A percentile compares a stretch with the other conserved stretches of the same genome.
Evolutionary conservation across 2,888 invertebrate species (phyloP).

Genomic region (Aleiodes testaceus): DNA sequence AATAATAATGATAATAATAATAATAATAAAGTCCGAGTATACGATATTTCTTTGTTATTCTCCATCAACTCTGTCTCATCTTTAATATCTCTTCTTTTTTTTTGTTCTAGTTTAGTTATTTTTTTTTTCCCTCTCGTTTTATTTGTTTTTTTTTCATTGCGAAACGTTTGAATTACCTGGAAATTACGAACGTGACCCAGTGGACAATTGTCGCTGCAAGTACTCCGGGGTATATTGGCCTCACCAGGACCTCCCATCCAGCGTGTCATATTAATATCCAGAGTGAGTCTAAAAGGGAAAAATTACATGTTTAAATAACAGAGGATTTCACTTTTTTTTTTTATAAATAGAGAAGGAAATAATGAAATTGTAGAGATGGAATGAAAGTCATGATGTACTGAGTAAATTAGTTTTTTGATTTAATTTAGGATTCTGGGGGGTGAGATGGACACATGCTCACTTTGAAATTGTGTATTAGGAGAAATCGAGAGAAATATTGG

Average conservation of each 20-base stretch:
- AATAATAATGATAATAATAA: not conserved
- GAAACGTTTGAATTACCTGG: slow-evolving; percentile 69
- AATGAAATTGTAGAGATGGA: no score
- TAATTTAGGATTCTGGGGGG: no score
- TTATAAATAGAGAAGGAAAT: not conserved
- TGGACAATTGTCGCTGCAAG: slow-evolving; percentile 79
- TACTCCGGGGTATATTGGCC: slow-evolving; percentile 74
- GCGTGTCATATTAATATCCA: slow-evolving; percentile 73
- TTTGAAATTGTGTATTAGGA: no score
- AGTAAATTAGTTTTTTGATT: no score
- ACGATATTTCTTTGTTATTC: not conserved
- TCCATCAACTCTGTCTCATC: not conserved
- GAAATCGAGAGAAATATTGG: no score
- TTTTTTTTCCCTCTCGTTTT: not conserved
- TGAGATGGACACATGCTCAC: no score
- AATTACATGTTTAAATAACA: slow-evolving; percentile 27
- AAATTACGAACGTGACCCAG: slow-evolving; percentile 77
- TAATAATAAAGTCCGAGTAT: not conserved
- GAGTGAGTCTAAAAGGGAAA: slow-evolving; percentile 67
- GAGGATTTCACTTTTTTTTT: not conserved
- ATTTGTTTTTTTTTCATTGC: not conserved
- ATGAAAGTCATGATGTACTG: no score
- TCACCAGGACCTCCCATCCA: slow-evolving; percentile 72
- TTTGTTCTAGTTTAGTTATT: no score
- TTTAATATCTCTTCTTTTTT: no score